These are phyloP conservation scores for Panthera tigris DNA, from an alignment of 2,113 vertebrate species.

Conservation along the genomic window DNA sequence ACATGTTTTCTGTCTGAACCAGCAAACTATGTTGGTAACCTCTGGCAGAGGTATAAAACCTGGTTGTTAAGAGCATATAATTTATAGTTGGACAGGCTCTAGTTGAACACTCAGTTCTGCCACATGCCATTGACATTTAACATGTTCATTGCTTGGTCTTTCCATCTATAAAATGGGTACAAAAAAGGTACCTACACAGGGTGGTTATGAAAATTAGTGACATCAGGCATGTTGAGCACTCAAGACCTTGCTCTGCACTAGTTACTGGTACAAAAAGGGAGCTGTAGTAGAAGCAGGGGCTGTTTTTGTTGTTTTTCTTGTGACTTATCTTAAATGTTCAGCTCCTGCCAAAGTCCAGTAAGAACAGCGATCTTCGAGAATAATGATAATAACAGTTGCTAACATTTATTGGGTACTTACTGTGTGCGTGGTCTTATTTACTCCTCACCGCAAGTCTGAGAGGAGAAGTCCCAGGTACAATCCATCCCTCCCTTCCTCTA, in stretches of 20 bases:
- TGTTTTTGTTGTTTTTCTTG: neutral
- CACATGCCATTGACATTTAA: neutral
- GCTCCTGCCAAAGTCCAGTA: neutral
- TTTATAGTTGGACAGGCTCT: neutral
- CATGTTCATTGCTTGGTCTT: neutral
- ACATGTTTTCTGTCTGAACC: accelerated
- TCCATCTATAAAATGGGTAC: neutral
- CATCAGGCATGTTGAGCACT: neutral
- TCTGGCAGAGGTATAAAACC: neutral
- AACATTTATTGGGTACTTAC: neutral
- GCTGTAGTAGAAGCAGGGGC: no score
- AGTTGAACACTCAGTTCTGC: neutral
- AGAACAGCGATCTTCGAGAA: neutral
- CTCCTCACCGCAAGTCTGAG: neutral
- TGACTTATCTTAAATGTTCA: neutral
- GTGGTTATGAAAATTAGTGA: neutral
- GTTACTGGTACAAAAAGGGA: neutral
- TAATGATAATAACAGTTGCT: neutral
- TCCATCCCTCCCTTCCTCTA: neutral
- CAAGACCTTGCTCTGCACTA: neutral
- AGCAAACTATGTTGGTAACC: neutral
- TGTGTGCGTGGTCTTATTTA: neutral
- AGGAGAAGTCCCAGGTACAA: neutral
- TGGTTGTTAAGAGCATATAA: neutral
- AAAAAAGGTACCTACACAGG: neutral